phyloP scores from a whole-genome alignment of 1,140 invertebrate species.

The Drosophila pruinosa region DNA sequence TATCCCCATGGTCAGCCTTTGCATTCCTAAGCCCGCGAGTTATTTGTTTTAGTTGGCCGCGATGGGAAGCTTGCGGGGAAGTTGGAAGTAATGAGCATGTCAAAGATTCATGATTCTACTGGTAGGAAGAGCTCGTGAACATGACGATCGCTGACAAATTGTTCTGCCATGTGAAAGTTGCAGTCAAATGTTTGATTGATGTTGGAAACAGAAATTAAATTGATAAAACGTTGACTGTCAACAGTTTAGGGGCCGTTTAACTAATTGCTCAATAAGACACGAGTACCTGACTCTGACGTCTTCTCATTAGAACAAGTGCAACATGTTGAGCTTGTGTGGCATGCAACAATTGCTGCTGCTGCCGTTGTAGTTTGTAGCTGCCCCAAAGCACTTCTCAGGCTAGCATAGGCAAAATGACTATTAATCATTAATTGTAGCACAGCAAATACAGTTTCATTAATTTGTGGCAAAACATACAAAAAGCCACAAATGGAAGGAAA shows the following conservation, averaged over 20 bases:
- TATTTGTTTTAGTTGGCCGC: constrained; percentile 57
- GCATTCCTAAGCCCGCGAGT: constrained; percentile 60
- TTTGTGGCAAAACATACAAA: constrained; percentile 60
- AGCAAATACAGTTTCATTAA: constrained; percentile 71
- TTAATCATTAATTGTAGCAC: constrained; percentile 51
- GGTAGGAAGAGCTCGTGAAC: constrained; percentile 32
- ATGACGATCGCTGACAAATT: constrained; percentile 62
- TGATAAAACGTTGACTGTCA: constrained; percentile 63
- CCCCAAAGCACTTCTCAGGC: constrained; percentile 52
- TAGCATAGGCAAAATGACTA: constrained; percentile 4
- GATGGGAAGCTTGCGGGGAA: background rate
- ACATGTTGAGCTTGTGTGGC: constrained; percentile 13
- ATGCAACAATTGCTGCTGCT: constrained; percentile 24
- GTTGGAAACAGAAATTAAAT: constrained; percentile 5
- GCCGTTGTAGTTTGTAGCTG: background rate
- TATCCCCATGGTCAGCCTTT: constrained; percentile 44
- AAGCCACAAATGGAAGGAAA: constrained; percentile 46
- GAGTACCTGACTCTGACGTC: background rate
- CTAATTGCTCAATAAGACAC: constrained; percentile 74
- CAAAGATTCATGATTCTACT: constrained; percentile 78
- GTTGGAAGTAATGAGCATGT: constrained; percentile 63
- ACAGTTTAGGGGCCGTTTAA: constrained; percentile 60
- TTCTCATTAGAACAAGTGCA: constrained; percentile 74
- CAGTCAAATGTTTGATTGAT: constrained; percentile 60
- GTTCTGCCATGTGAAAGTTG: constrained; percentile 61